Evolutionary conservation across 2,888 invertebrate species (phyloP), one percentile per base, ranked within the genome.

Genomic region (Allophyes oxyacanthae): DNA sequence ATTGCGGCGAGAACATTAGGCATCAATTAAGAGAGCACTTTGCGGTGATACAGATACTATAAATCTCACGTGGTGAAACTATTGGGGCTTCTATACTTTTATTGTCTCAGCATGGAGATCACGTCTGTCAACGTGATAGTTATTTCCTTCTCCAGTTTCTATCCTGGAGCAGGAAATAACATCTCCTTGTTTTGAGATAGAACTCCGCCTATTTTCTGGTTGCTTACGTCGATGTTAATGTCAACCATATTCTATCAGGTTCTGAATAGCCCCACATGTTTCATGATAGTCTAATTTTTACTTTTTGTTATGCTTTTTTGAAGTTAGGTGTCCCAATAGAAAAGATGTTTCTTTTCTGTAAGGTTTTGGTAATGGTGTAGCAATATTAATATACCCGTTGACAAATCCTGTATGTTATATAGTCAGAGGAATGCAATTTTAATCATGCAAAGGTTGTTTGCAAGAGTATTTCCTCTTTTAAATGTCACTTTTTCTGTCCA

Each of bases 121-220:
- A 13, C 38, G 43, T 44, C 54, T 20, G 59, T 41, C 32, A 48
- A 43, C 38, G 26, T 25, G 42, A 40, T 44, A 11, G 50, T 41
- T 55, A 51, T 37, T 51, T 38, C 53, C 42, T 50, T 4, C 54
- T 46, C 41, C 44, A 28, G 42, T 45, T 45, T 36, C 11, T 45
- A 44, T 44, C 14, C 33, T 9, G 50, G 55, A 63, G 48, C 48
- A n/a, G 33, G 55, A 36, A 52, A 38, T 51, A 34, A 52, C 43
- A 59, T 74, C 75, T 74, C 70, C 72, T 59, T 56, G 63, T 71
- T 60, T 41, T 52, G 72, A 73, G 72, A 75, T 75, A 62, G 67
- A 74, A 73, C 72, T 73, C 72, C 72, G 72, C 72, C 72, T 73
- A 73, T 73, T 73, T 73, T 75, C 72, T 60, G 72, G 67, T 64